Conservation (phyloP, 2,797 vertebrate species). For the Cetoscarus ocellatus region DNA sequence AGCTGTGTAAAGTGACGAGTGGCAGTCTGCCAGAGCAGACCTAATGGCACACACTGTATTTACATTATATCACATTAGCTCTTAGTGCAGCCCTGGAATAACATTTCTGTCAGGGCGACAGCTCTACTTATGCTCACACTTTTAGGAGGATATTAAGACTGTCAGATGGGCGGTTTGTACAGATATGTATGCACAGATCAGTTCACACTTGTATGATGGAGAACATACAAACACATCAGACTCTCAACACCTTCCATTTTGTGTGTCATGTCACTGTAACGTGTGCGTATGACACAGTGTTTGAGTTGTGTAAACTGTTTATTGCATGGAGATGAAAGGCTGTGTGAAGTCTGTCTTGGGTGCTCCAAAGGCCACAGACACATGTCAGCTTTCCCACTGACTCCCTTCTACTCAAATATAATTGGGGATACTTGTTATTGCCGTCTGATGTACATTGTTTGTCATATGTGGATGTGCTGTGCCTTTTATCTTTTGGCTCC, state of each 20-base stretch:
- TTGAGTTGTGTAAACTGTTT: slow-evolving; percentile 67
- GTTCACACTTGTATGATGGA: slow-evolving; percentile 18
- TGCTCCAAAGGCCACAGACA: slow-evolving; percentile 32
- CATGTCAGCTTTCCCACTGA: slow-evolving; percentile 24
- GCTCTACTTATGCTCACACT: slow-evolving; percentile 27
- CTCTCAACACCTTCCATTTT: slow-evolving; percentile 36
- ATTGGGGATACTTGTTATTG: slow-evolving; percentile 36
- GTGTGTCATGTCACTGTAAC: slow-evolving; percentile 32
- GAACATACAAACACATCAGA: slow-evolving; percentile 20
- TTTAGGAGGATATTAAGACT: slow-evolving; percentile 3
- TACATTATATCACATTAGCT: slow-evolving; percentile 65
- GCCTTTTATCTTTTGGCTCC: slow-evolving; percentile 64
- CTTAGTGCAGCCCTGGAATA: slow-evolving; percentile 35
- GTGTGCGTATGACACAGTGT: slow-evolving; percentile 35
- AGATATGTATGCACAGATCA: not conserved
- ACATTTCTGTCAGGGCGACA: slow-evolving; percentile 20
- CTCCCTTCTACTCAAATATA: slow-evolving; percentile 32
- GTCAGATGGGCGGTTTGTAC: not conserved
- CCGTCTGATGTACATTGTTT: slow-evolving; percentile 56
- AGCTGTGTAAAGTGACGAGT: slow-evolving; percentile 57
- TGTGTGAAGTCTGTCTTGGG: slow-evolving; percentile 26
- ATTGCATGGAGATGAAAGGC: slow-evolving; percentile 68
- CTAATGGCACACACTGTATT: slow-evolving; percentile 58
- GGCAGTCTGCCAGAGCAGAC: slow-evolving; percentile 61
- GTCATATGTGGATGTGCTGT: slow-evolving; percentile 43